phyloP scores from a whole-genome alignment of 2,888 invertebrate genomes.

The Saturnia pavonia region DNA sequence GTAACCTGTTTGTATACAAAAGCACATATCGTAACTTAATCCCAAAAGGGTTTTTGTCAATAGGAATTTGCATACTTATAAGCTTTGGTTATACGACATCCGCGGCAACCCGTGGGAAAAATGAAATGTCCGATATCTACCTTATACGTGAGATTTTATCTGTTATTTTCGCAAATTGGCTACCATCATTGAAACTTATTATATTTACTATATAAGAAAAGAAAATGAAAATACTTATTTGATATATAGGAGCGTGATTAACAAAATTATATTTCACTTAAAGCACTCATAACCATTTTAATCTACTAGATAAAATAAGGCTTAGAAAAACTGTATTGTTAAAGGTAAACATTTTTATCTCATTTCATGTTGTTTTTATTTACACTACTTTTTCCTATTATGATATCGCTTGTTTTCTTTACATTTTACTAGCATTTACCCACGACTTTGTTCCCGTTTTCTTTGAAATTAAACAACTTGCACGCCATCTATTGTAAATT shows the following conservation, averaged over 20 bases:
- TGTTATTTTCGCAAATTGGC: constrained; percentile 19
- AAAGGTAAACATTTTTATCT: no score
- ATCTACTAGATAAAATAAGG: no score
- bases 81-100: constrained; percentile 18
- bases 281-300: no score
- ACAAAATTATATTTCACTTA: no score
- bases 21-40: constrained; percentile 32
- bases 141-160: constrained; percentile 14
- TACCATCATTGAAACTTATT: neutral
- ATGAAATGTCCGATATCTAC: constrained; percentile 10
- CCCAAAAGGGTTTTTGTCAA: constrained; percentile 36
- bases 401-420: no score
- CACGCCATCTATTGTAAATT: no score
- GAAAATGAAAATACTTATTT: neutral
- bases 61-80: constrained; percentile 35
- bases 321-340: no score
- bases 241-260: neutral
- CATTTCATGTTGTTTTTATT: no score
- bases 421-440: no score
- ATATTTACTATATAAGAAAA: neutral
- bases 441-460: no score
- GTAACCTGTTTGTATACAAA: constrained; percentile 34
- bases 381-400: no score
- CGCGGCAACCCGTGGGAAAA: constrained; percentile 15
- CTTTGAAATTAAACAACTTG: no score